Evolutionary conservation across 2,113 vertebrate species (phyloP), one percentile per base, ranked within the genome.

Genomic region (Rhipidura dahli): DNA sequence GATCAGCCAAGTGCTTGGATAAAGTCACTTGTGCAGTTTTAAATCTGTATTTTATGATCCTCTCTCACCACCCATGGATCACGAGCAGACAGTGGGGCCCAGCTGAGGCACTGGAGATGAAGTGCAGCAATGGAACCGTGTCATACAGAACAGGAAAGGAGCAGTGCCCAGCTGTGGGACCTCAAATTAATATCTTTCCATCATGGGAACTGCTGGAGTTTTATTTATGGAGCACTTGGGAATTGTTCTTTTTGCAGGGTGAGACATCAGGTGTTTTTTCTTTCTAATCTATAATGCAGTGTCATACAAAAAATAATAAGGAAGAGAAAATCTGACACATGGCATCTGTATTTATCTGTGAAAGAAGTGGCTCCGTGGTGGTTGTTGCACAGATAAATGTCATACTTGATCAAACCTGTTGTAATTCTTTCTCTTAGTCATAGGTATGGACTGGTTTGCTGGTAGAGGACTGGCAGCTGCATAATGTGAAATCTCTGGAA

Each of bases 231-330:
- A 81, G 40, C 75, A 24, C 42, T 77, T 65, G 93, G 85, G 92
- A 94, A 69, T 57, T 95, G 93, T 71, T 93, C 49, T 12, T 92
- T 59, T 40, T 56, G 65, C 66, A 61, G 30, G 79, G 37, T 83
- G 47, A 96, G 65, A 42, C 84, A 78, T 87, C 33, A 61, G 66
- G 63, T 85, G 17, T 33, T 79, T 95, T 73, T 64, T 54, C 64
- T 84, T 60, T 72, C 24, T 53, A 51, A 6, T 3, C 6, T 77
- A 28, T 69, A 94, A 57, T 20, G n/a, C 35, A 30, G 30, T 16
- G 3, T 65, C 39, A 31, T 26, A 53, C 24, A 24, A 28, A 71
- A 87, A 50, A 31, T 54, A 51, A 40, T 28, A 31, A 82, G 19
- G 57, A 81, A 42, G 56, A 44, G 54, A 56, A 69, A 59, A 73